A percentile compares a stretch with the other conserved stretches of the same genome.
Conservation (phyloP, 1,140 invertebrate species). For the Bilobella aurantiaca region DNA sequence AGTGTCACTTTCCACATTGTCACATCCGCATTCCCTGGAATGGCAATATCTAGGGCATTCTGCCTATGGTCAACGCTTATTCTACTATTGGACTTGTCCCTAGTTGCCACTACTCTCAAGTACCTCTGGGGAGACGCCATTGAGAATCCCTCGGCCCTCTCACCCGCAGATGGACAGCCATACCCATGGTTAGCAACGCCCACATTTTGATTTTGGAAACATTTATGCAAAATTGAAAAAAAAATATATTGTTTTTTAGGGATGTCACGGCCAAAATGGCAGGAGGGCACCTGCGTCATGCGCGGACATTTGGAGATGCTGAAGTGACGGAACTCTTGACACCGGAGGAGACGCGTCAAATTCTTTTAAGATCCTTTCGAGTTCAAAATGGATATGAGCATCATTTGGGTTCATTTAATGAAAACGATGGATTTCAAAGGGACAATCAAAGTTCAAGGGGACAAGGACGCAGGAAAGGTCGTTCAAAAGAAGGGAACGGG, state of each 20-base stretch:
- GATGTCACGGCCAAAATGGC: slow-evolving; percentile 11
- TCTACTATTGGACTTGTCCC: not conserved
- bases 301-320: not conserved
- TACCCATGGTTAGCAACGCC: slow-evolving; percentile 61
- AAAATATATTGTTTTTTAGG: not conserved
- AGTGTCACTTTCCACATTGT: too few species aligned
- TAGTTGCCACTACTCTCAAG: not conserved
- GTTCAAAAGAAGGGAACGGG: slow-evolving; percentile 16
- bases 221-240: not conserved
- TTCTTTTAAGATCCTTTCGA: slow-evolving; percentile 17
- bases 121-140: slow-evolving; percentile 61
- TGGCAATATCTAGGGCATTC: not conserved
- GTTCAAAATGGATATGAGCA: slow-evolving; percentile 6
- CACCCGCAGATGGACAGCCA: slow-evolving; percentile 63
- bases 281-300: slow-evolving; percentile 4
- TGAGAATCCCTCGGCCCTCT: slow-evolving; percentile 56
- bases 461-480: slow-evolving; percentile 16
- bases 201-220: not conserved
- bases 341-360: slow-evolving; percentile 26
- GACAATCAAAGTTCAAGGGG: slow-evolving; percentile 5
- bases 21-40: too few species aligned
- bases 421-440: not conserved
- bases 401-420: not conserved
- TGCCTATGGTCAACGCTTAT: not conserved
- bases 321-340: slow-evolving; percentile 17